Evolutionary conservation across 2,797 vertebrate species (phyloP).

Genomic region (Margarornis squamiger): DNA sequence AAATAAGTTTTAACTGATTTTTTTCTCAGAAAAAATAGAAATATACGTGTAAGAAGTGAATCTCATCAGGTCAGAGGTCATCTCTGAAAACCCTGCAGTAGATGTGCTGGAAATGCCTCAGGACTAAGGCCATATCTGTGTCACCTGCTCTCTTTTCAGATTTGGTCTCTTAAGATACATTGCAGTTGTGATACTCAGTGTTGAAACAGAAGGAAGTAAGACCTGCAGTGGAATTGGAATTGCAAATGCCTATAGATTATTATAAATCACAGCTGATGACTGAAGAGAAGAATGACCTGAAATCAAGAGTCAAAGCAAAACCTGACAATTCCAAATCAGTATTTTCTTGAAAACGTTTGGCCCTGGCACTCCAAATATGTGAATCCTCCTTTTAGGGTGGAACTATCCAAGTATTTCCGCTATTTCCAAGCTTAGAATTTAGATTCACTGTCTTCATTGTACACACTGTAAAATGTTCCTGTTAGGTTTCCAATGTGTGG

Average conservation of each 20-base stretch:
- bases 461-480: background rate
- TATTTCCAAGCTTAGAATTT: background rate
- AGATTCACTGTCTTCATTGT: background rate
- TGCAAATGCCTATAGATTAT: background rate
- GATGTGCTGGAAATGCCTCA: background rate
- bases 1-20: background rate
- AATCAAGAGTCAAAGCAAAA: background rate
- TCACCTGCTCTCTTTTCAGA: background rate
- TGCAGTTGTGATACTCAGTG: rapidly evolving
- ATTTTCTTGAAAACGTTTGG: background rate
- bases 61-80: background rate
- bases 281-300: background rate
- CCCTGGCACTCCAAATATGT: background rate
- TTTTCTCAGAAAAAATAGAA: background rate
- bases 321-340: background rate
- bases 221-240: background rate
- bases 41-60: background rate
- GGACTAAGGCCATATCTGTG: background rate
- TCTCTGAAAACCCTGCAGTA: background rate
- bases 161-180: background rate
- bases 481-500: background rate
- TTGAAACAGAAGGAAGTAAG: background rate
- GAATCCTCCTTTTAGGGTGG: background rate
- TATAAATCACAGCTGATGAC: background rate
- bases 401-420: background rate